Evolutionary conservation across 2,113 vertebrate species (phyloP).

Genomic region (Rafetus swinhoei): DNA sequence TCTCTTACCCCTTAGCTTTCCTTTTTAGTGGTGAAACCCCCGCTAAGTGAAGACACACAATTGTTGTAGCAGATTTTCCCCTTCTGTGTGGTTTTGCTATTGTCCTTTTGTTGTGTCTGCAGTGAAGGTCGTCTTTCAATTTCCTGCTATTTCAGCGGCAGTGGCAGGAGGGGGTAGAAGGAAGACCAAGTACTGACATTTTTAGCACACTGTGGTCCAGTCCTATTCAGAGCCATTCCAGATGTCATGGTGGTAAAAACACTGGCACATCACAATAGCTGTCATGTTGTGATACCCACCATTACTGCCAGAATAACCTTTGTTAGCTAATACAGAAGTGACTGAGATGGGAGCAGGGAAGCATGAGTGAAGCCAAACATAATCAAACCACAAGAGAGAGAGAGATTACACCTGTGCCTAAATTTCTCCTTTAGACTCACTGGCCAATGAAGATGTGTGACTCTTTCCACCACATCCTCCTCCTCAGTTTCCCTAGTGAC

Average conservation of each 20-base stretch:
- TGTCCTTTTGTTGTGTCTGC: slow-evolving; percentile 19
- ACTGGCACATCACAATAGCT: not conserved
- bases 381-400: not conserved
- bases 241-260: not conserved
- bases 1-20: not conserved
- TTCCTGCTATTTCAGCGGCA: not conserved
- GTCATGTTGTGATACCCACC: not conserved
- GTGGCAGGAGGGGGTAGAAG: not conserved
- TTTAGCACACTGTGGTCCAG: not conserved
- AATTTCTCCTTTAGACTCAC: not conserved
- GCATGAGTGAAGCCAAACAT: not conserved
- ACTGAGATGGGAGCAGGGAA: not conserved
- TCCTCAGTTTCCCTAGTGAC: not conserved
- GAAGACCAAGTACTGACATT: not conserved
- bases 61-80: not conserved
- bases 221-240: not conserved
- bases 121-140: not conserved
- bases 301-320: not conserved
- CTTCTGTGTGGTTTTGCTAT: slow-evolving; percentile 4
- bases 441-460: not conserved
- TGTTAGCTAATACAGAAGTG: not conserved
- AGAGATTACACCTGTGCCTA: not conserved
- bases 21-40: not conserved
- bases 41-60: not conserved
- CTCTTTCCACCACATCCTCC: slow-evolving; percentile 38